These are phyloP conservation scores for Xerus rutilus DNA, from an alignment of 2,797 vertebrate genomes.

Conservation along the genomic window DNA sequence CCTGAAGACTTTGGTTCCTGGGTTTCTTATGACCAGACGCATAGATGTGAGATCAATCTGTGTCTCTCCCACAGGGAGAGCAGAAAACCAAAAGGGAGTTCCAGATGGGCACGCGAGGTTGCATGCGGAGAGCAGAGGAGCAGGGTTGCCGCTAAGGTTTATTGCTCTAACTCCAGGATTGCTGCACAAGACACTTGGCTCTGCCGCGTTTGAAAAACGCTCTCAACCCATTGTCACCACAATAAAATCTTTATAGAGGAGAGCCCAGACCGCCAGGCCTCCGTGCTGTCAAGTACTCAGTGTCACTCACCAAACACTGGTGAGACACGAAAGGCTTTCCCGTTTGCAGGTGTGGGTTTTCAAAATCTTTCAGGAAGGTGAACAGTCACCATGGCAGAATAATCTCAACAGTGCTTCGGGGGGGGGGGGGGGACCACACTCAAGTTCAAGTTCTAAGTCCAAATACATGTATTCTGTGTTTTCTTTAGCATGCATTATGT, in stretches of 20 bases:
- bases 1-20: background rate
- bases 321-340: background rate
- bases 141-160: background rate
- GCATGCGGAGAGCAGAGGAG: background rate
- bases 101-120: background rate
- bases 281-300: background rate
- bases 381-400: background rate
- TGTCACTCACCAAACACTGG: conserved; percentile 61
- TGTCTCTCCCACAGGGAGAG: background rate
- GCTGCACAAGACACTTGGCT: background rate
- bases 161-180: background rate
- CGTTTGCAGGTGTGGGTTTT: background rate
- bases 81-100: background rate
- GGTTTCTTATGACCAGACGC: background rate
- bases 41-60: background rate
- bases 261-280: background rate
- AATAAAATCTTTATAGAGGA: conserved; percentile 62
- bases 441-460: background rate
- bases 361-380: conserved; percentile 31
- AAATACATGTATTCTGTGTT: background rate
- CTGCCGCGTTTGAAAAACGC: background rate
- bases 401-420: background rate
- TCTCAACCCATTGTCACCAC: background rate
- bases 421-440: background rate
- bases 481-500: background rate